Evolutionary conservation across 1,140 invertebrate genomes (phyloP).

Genomic region (Pteromalus puparum): DNA sequence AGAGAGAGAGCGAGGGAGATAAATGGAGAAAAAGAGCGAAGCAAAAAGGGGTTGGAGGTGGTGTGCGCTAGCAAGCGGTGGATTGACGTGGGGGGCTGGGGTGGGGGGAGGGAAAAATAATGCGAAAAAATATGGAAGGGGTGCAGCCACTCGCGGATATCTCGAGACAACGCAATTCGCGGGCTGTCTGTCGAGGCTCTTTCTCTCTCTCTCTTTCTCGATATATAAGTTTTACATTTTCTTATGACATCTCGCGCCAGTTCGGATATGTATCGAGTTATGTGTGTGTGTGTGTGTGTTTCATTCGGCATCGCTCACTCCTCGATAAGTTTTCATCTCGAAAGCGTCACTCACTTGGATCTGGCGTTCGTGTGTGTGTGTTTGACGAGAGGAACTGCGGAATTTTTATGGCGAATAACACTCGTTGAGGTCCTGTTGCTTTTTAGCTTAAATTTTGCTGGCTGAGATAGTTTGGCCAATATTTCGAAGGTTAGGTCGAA

Average conservation of each 20-base stretch:
- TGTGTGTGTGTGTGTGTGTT: conserved; percentile 57
- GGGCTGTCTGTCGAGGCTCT: conserved; percentile 59
- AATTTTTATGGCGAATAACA: conserved; percentile 37
- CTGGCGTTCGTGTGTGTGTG: conserved; percentile 1
- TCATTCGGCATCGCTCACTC: conserved; percentile 54
- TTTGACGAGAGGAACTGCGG: not conserved
- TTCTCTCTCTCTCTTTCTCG: conserved; percentile 40
- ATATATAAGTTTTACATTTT: conserved; percentile 65
- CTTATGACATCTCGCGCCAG: conserved; percentile 59
- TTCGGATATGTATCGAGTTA: conserved; percentile 58
- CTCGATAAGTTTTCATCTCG: conserved; percentile 53
- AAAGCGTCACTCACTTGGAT: conserved; percentile 21
- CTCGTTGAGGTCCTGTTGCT: not conserved
- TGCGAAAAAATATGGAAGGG: conserved; percentile 42
- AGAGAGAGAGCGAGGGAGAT: conserved; percentile 52
- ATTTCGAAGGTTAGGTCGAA: not conserved
- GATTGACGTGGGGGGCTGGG: conserved; percentile 62
- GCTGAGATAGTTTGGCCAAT: not conserved
- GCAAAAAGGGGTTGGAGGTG: conserved; percentile 52
- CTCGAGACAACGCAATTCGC: conserved; percentile 63
- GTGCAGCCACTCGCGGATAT: conserved; percentile 54
- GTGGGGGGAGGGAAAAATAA: conserved; percentile 18
- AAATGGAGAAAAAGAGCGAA: conserved; percentile 50
- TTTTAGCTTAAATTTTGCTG: not conserved
- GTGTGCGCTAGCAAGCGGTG: not conserved